Evolutionary conservation across 2,113 vertebrate species (phyloP).

Genomic region (Perca fluviatilis): DNA sequence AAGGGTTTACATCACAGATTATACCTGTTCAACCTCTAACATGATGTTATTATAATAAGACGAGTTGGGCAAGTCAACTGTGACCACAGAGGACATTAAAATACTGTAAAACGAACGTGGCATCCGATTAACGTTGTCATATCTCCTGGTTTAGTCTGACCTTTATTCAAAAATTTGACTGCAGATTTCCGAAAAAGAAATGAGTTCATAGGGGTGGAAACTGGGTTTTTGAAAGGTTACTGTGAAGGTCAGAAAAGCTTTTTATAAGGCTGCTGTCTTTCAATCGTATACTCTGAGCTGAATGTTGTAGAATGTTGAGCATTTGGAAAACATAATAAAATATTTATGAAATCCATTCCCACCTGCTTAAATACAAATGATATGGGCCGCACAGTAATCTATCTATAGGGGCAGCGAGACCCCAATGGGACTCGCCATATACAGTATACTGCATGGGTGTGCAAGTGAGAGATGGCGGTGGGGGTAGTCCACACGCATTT

Average conservation of each 20-base stretch:
- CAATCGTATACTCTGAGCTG: conserved; percentile 9
- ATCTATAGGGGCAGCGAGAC: conserved; percentile 14
- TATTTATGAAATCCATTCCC: conserved; percentile 76
- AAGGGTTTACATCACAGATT: conserved; percentile 20
- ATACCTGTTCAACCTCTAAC: conserved; percentile 22
- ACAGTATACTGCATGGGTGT: background rate
- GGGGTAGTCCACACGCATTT: conserved; percentile 1
- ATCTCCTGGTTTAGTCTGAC: conserved; percentile 6
- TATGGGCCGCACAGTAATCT: conserved; percentile 36
- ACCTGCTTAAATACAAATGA: conserved; percentile 59
- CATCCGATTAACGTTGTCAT: conserved; percentile 13
- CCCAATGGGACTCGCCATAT: background rate
- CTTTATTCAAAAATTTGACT: background rate
- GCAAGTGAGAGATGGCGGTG: background rate
- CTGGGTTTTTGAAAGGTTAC: conserved; percentile 36
- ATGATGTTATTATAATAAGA: conserved; percentile 35
- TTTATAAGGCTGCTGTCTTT: conserved; percentile 28
- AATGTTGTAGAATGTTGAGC: conserved; percentile 40
- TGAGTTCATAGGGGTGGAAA: conserved; percentile 8
- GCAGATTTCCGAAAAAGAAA: conserved; percentile 16
- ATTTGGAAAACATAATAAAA: conserved; percentile 59
- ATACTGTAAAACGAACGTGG: background rate
- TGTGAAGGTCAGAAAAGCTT: conserved; percentile 47
- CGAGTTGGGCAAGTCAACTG: background rate
- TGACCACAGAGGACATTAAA: conserved; percentile 5